Evolutionary conservation across 2,888 invertebrate genomes (phyloP).

Genomic region (Polymixis lichenea): DNA sequence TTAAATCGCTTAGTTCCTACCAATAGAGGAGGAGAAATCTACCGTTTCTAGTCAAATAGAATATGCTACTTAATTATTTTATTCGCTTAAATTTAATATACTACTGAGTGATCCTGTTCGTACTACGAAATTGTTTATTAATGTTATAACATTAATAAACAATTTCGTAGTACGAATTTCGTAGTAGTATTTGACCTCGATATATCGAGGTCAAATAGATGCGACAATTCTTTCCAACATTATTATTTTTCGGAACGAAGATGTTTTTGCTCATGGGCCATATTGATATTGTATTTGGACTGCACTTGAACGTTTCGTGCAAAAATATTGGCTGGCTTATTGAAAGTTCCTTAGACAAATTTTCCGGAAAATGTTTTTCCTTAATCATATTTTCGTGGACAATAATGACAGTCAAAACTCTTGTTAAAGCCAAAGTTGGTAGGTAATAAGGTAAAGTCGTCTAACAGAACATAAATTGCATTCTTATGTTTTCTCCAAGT

Average conservation of each 20-base stretch:
- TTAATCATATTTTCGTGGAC: not conserved
- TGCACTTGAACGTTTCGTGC: slow-evolving; percentile 16
- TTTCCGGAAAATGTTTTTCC: slow-evolving; percentile 13
- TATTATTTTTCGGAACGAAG: slow-evolving; percentile 39
- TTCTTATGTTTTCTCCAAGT: slow-evolving; percentile 14
- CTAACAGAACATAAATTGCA: not conserved
- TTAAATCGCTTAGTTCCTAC: not conserved
- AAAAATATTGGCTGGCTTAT: slow-evolving; percentile 32
- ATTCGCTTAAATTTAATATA: not conserved
- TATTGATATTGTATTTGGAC: slow-evolving; percentile 40
- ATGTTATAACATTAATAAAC: too few species aligned
- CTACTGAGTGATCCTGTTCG: not conserved
- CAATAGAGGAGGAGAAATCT: too few species aligned
- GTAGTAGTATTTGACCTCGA: too few species aligned
- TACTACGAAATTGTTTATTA: not conserved
- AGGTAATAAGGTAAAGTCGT: slow-evolving; percentile 10
- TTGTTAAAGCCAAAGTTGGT: not conserved
- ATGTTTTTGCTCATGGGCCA: slow-evolving; percentile 24
- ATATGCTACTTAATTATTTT: not conserved
- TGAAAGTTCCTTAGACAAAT: not conserved
- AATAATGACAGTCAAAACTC: not conserved
- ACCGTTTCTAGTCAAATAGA: not conserved
- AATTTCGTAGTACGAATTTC: too few species aligned
- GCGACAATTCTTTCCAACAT: slow-evolving; percentile 1
- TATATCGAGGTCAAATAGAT: slow-evolving; percentile 21